Evolutionary conservation across 2,113 vertebrate species (phyloP), one percentile per base, ranked within the genome.

Genomic region (Bombycilla garrulus): DNA sequence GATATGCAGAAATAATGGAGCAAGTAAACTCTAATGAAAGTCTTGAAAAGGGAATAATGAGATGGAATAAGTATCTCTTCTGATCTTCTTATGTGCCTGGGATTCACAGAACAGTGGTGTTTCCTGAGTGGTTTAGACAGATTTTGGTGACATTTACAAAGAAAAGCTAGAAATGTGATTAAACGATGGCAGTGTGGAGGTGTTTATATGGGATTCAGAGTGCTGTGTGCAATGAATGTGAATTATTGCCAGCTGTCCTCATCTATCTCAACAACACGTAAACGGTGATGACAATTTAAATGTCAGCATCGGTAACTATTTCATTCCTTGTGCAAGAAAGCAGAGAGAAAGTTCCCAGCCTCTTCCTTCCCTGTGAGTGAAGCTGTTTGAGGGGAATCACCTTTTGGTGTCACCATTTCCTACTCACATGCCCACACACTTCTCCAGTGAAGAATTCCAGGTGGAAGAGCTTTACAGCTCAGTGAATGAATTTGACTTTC

Each of bases 211-310:
- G 42, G 70, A 53, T 64, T 88, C 66, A 82, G 42, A 57, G 35
- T 1, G 3, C 42, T 57, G 45, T 42, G 48, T 82, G 90, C 40
- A 69, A 50, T 42, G 70, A 79, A 81, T 89, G 50, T 73, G 78
- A 91, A 89, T 92, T 91, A 85, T 86, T 81, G 82, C 81, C 10
- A 29, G 65, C 66, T 91, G 70, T 89, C 53, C 73, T 72, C 84
- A 91, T 92, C 61, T 85, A 69, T 81, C 70, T 92, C 84, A 87
- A 81, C 72, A 88, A 65, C 36, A 61, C 44, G 8, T 66, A 93
- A 92, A 58, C 38, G 74, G 66, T 62, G 71, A 92, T 8, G 36
- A 91, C 62, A 85, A 96, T 95, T 92, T 82, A 95, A 96, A 90
- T 91, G 93, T 91, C 93, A 95, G 62, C 89, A 80, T 40, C 4